Conservation (phyloP, 2,888 invertebrate genomes). For the Notocelia uddmanniana region DNA sequence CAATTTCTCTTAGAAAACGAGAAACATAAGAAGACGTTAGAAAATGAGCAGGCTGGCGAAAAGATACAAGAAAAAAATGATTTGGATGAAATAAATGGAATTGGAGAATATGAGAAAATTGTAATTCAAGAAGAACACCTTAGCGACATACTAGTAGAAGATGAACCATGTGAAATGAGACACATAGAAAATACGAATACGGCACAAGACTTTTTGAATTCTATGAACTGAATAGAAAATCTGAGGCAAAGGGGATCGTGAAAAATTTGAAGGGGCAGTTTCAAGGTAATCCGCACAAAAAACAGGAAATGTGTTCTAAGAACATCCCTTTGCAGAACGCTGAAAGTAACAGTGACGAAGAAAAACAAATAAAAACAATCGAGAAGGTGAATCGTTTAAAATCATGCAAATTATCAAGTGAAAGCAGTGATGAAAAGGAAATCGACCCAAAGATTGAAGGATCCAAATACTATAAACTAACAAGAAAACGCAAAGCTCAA, state of each 20-base stretch:
- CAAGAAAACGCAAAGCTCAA: not conserved
- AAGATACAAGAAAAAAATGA: too few relatives aligned
- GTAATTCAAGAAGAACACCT: too few relatives aligned
- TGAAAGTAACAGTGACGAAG: constrained; percentile 8
- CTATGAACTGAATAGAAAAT: too few relatives aligned
- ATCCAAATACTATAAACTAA: not conserved
- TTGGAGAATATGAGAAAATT: too few relatives aligned
- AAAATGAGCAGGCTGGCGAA: too few relatives aligned
- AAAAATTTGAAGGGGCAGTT: constrained; percentile 7
- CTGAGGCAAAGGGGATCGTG: not conserved
- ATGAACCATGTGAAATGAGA: too few relatives aligned
- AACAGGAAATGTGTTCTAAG: constrained; percentile 1
- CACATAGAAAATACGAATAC: too few relatives aligned
- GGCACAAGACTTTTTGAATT: too few relatives aligned
- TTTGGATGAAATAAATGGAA: too few relatives aligned
- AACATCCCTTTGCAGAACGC: constrained; percentile 5
- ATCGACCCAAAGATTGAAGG: not conserved
- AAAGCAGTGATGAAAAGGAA: constrained; percentile 5
- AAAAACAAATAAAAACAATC: not conserved
- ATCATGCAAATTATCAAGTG: not conserved
- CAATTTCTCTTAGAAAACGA: too few relatives aligned
- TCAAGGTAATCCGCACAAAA: not conserved
- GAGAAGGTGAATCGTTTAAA: not conserved
- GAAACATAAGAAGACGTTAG: too few relatives aligned
- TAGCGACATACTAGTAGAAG: too few relatives aligned